A percentile compares a stretch with the other conserved stretches of the same genome.
Conservation (phyloP, 2,797 vertebrate species). For the Propithecus deckenii region DNA sequence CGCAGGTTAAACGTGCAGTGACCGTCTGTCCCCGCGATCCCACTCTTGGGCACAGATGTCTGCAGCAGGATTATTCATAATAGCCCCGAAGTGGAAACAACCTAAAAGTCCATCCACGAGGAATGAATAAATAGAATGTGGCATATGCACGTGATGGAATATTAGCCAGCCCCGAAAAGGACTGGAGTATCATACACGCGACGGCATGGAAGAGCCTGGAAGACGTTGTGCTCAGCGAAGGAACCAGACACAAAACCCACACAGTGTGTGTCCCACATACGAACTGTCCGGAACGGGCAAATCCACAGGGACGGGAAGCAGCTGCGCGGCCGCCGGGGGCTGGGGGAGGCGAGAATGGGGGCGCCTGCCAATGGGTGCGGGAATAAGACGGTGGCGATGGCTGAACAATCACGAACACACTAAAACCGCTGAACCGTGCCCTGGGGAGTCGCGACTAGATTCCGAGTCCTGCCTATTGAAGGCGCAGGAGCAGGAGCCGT, state of each 20-base stretch:
- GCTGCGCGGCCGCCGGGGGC: rapidly evolving
- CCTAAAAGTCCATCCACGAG: neutral
- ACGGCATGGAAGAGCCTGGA: neutral
- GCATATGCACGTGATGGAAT: rapidly evolving
- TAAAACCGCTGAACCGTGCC: neutral
- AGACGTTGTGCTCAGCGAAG: neutral
- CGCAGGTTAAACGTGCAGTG: neutral
- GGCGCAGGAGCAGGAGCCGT: neutral
- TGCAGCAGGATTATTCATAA: no score
- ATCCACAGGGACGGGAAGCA: neutral
- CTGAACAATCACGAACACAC: no score
- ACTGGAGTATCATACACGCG: rapidly evolving
- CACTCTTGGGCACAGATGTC: no score
- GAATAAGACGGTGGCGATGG: neutral
- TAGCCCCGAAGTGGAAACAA: neutral
- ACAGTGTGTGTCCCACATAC: rapidly evolving
- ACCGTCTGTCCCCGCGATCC: neutral
- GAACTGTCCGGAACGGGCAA: neutral
- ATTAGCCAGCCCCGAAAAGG: neutral
- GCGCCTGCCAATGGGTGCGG: rapidly evolving
- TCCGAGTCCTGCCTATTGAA: no score
- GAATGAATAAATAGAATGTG: neutral
- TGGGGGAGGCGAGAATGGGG: rapidly evolving
- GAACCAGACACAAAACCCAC: neutral
- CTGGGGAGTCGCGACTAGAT: neutral